These are phyloP conservation scores for Melangyna quadrimaculata DNA, from an alignment of 2,888 invertebrate genomes.

Conservation along the genomic window DNA sequence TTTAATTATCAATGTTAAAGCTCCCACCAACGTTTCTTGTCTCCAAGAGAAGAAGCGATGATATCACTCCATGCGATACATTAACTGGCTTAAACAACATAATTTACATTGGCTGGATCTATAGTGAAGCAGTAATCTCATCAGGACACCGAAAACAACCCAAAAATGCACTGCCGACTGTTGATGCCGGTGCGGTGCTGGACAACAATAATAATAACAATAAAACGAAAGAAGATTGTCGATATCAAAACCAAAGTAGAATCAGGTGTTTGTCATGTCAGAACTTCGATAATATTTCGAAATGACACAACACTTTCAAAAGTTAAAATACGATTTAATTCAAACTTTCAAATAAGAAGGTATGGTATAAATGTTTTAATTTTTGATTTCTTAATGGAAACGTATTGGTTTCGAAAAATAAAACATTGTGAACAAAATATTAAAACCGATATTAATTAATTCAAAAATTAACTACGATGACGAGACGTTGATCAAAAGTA, in stretches of 20 bases:
- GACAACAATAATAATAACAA: constrained; percentile 49
- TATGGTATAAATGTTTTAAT: not conserved
- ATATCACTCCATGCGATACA: constrained; percentile 41
- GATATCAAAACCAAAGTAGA: constrained; percentile 39
- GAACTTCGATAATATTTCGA: constrained; percentile 25
- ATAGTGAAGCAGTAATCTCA: constrained; percentile 3
- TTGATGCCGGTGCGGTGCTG: no score
- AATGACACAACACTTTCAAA: constrained; percentile 22
- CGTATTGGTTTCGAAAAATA: not conserved
- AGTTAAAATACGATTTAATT: not conserved
- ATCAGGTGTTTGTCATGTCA: constrained; percentile 50
- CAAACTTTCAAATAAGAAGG: not conserved
- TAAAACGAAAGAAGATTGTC: constrained; percentile 29
- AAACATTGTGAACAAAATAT: not conserved
- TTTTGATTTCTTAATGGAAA: not conserved
- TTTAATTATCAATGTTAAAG: constrained; percentile 43
- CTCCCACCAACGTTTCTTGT: not conserved
- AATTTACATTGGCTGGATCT: constrained; percentile 47
- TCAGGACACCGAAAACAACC: constrained; percentile 26
- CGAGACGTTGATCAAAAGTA: no score
- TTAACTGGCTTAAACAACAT: constrained; percentile 64
- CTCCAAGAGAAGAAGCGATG: constrained; percentile 13
- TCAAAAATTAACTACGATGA: no score
- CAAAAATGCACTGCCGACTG: constrained; percentile 1
- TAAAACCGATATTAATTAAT: no score